Conservation (phyloP, 1,140 invertebrate genomes). For the Antheraea pernyi region DNA sequence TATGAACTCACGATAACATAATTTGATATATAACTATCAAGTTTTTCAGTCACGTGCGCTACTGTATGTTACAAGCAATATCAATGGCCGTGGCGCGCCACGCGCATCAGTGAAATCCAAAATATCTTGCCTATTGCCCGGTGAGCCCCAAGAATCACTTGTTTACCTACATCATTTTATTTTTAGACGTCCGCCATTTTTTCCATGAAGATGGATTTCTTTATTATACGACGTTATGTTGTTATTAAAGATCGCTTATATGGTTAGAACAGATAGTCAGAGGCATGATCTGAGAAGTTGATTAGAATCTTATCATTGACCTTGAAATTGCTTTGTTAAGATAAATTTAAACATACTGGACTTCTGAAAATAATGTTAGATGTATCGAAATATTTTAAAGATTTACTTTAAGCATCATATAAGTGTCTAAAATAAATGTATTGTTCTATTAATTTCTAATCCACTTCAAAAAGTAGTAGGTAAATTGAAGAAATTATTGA, state of each 20-base stretch:
- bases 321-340: no score
- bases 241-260: not conserved
- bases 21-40: not conserved
- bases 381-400: no score
- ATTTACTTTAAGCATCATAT: no score
- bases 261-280: not conserved
- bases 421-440: no score
- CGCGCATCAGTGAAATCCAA: not conserved
- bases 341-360: no score
- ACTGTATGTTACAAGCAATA: not conserved
- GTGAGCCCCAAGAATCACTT: slow-evolving; percentile 8
- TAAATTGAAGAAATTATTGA: no score
- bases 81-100: no score
- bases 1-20: not conserved
- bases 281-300: not conserved
- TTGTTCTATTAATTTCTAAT: no score
- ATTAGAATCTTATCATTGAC: no score
- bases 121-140: slow-evolving; percentile 8
- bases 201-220: slow-evolving; percentile 2
- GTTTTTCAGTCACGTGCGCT: not conserved
- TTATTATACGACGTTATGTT: not conserved
- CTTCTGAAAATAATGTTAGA: no score
- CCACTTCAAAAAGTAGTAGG: no score
- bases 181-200: slow-evolving; percentile 14
- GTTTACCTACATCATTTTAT: slow-evolving; percentile 12